Conservation (phyloP, 2,797 vertebrate species). For the Rhinoraja longicauda region DNA sequence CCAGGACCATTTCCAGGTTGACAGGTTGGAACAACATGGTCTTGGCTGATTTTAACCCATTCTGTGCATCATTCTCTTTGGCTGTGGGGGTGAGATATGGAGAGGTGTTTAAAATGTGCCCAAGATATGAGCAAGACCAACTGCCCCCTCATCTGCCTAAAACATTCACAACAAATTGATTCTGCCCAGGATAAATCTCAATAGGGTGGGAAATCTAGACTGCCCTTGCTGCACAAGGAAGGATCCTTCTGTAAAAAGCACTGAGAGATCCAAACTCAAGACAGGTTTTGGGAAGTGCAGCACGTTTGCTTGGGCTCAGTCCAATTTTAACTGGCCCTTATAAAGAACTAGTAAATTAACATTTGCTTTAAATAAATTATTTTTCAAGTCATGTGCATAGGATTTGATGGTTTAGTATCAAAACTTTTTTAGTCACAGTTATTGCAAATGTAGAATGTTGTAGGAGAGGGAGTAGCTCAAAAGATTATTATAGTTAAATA, state of each 20-base stretch:
- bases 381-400: not conserved
- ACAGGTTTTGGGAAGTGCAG: not conserved
- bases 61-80: not conserved
- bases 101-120: too few relatives aligned
- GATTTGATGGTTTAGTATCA: not conserved
- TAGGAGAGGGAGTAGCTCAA: not conserved
- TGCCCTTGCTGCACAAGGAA: not conserved
- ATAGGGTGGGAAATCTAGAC: not conserved
- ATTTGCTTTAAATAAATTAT: not conserved
- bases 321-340: not conserved
- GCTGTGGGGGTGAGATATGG: not conserved
- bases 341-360: conserved; percentile 10
- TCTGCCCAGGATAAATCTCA: not conserved
- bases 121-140: not conserved
- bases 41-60: not conserved
- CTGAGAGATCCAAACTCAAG: not conserved
- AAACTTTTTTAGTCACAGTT: not conserved
- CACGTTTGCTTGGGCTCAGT: not conserved
- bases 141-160: not conserved
- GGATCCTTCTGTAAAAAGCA: not conserved
- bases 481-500: not conserved
- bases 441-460: not conserved
- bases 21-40: too few relatives aligned
- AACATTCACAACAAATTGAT: not conserved
- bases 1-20: too few relatives aligned